A percentile compares a stretch with the other conserved stretches of the same genome.
Evolutionary conservation across 2,888 invertebrate species (phyloP).

Genomic region (Aphidius colemani): DNA sequence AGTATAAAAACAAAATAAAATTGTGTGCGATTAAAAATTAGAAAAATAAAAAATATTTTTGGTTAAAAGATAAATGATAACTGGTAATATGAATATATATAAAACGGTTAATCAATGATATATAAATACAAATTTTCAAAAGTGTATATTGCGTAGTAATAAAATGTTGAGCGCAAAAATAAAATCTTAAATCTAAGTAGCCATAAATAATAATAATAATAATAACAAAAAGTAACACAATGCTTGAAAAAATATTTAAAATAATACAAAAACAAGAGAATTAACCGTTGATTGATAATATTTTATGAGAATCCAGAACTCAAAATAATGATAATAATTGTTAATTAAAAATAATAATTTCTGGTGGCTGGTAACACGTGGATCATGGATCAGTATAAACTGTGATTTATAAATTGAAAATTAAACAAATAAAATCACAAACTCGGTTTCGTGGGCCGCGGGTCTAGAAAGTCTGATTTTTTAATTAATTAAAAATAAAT

Average conservation of each 20-base stretch:
- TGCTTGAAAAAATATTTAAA: background rate
- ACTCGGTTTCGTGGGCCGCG: slow-evolving; percentile 52
- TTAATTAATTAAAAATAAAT: slow-evolving; percentile 40
- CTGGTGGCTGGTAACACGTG: slow-evolving; percentile 10
- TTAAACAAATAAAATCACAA: slow-evolving; percentile 37
- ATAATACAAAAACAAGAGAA: slow-evolving; percentile 2
- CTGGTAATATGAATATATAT: too few relatives aligned
- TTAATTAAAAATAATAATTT: slow-evolving; percentile 14
- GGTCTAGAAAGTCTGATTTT: slow-evolving; percentile 60
- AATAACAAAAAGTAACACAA: background rate
- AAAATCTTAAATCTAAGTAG: slow-evolving; percentile 2
- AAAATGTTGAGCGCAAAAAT: too few relatives aligned
- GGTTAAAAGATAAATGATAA: too few relatives aligned
- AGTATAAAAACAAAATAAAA: too few relatives aligned
- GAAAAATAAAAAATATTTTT: too few relatives aligned
- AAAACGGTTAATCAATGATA: too few relatives aligned
- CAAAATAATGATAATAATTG: slow-evolving; percentile 6
- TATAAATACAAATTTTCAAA: too few relatives aligned
- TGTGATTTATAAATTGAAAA: slow-evolving; percentile 53
- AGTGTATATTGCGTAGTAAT: too few relatives aligned
- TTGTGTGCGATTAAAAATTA: too few relatives aligned
- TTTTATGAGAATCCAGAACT: slow-evolving; percentile 32
- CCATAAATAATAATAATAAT: background rate
- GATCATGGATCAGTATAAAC: slow-evolving; percentile 51
- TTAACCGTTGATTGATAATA: background rate